Evolutionary conservation across 1,140 invertebrate genomes (phyloP).

Genomic region (Hermetia illucens): DNA sequence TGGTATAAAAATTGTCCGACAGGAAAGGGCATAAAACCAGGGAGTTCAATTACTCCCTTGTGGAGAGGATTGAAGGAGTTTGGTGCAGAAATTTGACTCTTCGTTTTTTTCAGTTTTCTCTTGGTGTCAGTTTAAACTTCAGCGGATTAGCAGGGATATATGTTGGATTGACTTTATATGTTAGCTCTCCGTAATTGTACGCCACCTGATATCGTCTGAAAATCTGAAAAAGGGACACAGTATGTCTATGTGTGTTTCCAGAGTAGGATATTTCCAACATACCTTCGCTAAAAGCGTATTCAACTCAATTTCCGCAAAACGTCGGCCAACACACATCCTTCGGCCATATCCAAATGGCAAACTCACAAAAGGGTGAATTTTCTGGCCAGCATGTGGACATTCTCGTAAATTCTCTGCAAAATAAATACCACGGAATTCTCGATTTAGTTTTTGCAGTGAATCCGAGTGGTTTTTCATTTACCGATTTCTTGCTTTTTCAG

Average conservation of each 20-base stretch:
- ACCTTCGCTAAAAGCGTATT: conserved; percentile 49
- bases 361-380: conserved; percentile 56
- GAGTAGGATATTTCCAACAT: not conserved
- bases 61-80: too few relatives aligned
- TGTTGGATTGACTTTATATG: conserved; percentile 54
- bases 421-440: not conserved
- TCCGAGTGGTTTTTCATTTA: conserved; percentile 1
- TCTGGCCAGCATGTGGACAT: conserved; percentile 27
- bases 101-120: conserved; percentile 18
- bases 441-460: too few relatives aligned
- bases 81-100: too few relatives aligned
- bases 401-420: not conserved
- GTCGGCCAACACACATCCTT: conserved; percentile 63
- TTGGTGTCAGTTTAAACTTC: conserved; percentile 39
- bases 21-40: too few relatives aligned
- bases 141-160: conserved; percentile 53
- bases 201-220: conserved; percentile 49
- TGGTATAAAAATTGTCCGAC: too few relatives aligned
- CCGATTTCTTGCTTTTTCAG: conserved; percentile 30
- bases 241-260: conserved; percentile 5
- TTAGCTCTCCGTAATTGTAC: conserved; percentile 45
- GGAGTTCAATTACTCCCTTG: too few relatives aligned
- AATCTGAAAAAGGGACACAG: conserved; percentile 35
- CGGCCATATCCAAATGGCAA: conserved; percentile 72
- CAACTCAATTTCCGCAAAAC: conserved; percentile 69